Percentiles rank a stretch among this genome's conserved stretches.
Evolutionary conservation across 2,888 invertebrate genomes (phyloP).

Genomic region (Drosophila pseudotakahashii): DNA sequence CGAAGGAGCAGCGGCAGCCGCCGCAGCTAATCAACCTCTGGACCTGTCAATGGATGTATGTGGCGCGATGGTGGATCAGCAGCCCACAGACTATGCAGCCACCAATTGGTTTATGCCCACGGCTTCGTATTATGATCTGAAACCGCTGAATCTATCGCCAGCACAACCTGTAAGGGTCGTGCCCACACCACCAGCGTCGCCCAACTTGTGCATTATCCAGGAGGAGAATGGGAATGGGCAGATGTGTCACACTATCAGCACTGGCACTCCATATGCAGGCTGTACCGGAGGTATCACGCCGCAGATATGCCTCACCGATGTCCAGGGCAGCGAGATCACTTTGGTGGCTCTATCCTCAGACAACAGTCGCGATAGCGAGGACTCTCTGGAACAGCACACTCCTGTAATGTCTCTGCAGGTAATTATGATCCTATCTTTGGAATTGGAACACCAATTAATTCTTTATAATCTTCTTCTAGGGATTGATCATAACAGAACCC

Average conservation of each 20-base stretch:
- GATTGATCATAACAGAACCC: constrained; percentile 78
- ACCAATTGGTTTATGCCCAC: constrained; percentile 81
- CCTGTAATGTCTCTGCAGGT: constrained; percentile 83
- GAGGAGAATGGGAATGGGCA: constrained; percentile 87
- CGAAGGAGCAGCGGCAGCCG: constrained; percentile 70
- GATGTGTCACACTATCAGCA: constrained; percentile 82
- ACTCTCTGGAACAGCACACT: constrained; percentile 87
- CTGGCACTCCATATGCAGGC: constrained; percentile 80
- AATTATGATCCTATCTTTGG: not conserved
- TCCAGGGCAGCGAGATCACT: constrained; percentile 93
- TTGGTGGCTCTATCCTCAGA: constrained; percentile 90
- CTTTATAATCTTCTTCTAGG: constrained; percentile 25
- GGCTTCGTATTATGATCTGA: constrained; percentile 82
- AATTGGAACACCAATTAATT: not conserved
- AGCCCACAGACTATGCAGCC: constrained; percentile 49
- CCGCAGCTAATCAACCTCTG: constrained; percentile 80
- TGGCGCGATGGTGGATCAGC: constrained; percentile 41
- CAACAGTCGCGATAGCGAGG: constrained; percentile 89
- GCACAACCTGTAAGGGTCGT: constrained; percentile 83
- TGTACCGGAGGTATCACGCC: constrained; percentile 84
- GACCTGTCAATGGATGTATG: constrained; percentile 84
- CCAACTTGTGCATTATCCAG: constrained; percentile 90
- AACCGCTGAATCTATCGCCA: constrained; percentile 83
- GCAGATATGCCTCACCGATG: constrained; percentile 96
- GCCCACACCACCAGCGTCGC: constrained; percentile 84